These are phyloP conservation scores for Lasioglossum villosulum DNA, from an alignment of 2,888 invertebrate genomes.

Conservation along the genomic window DNA sequence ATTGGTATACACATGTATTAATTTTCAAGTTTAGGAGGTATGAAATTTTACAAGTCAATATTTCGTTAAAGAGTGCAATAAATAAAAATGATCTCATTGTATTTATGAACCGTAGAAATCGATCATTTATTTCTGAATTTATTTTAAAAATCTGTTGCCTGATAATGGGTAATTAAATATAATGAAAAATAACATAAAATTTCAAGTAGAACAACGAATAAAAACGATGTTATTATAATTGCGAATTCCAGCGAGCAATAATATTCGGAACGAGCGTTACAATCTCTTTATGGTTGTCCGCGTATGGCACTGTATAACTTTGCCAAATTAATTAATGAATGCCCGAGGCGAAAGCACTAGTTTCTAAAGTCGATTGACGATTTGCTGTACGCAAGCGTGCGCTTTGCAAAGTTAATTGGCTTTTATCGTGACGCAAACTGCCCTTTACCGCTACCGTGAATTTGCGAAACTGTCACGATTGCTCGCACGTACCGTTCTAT, in stretches of 20 bases:
- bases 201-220: background rate
- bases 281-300: conserved; percentile 5
- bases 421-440: conserved; percentile 50
- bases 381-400: conserved; percentile 21
- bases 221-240: background rate
- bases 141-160: background rate
- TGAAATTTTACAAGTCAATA: background rate
- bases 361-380: conserved; percentile 31
- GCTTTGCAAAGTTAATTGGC: conserved; percentile 45
- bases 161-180: background rate
- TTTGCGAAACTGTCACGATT: conserved; percentile 46
- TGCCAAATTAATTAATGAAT: conserved; percentile 49
- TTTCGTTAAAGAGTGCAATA: background rate
- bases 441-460: conserved; percentile 46
- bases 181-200: background rate
- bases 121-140: background rate
- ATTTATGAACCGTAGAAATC: background rate
- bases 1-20: background rate
- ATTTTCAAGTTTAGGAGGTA: background rate
- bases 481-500: background rate
- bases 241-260: background rate
- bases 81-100: background rate
- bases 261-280: background rate
- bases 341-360: conserved; percentile 17
- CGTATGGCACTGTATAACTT: background rate